Base-by-base conservation (phyloP, 2,797 vertebrate genomes). In the Chiroxiphia lanceolata region DNA sequence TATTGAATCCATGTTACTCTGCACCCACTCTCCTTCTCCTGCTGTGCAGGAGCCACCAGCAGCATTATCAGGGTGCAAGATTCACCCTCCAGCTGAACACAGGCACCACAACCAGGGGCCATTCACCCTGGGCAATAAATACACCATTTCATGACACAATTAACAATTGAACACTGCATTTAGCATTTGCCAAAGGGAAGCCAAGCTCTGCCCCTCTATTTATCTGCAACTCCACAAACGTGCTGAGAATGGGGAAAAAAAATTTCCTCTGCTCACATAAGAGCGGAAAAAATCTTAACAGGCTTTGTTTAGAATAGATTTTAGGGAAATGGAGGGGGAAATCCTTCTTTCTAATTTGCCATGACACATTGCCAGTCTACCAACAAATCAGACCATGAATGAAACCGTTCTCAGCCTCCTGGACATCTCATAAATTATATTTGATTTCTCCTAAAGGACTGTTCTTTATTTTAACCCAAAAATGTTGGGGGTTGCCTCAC, bases 361-460 rank as follows among this genome's bases (percentile, higher is more conserved):
- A 5, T 3, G 27, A 69, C 8, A 34, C 11, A 53, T 4, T 42
- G 56, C 42, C 56, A 38, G 45, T 29, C 57, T 64, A 36, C 16
- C 48, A 65, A 15, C 20, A 71, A 77, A 38, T 45, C 13, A 76
- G 44, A 31, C 34, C 38, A 40, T 3, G 42, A 64, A 51, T 19
- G 18, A 65, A 72, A 47, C 11, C 13, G 33, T 33, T 87, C 38
- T 44, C 77, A 40, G 42, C 10, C 22, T 70, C 56, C 44, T 20
- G 63, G 40, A 53, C 59, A 63, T 8, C 33, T 34, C 76, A 33
- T 0, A 0, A 57, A 42, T 23, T 15, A 34, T 11, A 25, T 38
- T 75, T 38, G 10, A 36, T 38, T 69, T 81, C 59, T 63, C 34
- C 44, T 36, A 53, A 56, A 45, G 54, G 17, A 20, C 26, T 38